Evolutionary conservation across 2,797 vertebrate genomes (phyloP).

Genomic region (Sebastes reedi): DNA sequence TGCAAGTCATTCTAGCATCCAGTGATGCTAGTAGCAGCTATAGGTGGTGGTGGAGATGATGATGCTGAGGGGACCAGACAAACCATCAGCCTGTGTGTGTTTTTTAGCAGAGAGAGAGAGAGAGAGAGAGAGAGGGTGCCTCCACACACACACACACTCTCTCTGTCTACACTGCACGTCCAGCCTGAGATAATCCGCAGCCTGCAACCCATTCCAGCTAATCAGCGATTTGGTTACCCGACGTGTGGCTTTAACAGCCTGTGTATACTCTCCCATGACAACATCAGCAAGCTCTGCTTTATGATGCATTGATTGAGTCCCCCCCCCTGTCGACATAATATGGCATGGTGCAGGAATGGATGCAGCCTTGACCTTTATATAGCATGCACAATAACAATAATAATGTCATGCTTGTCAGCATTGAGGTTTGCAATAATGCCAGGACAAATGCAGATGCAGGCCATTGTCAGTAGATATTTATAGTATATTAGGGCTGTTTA

Average conservation of each 20-base stretch:
- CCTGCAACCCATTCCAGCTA: slow-evolving; percentile 38
- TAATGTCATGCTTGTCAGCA: background rate
- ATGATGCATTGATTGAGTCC: slow-evolving; percentile 5
- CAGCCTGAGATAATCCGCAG: slow-evolving; percentile 53
- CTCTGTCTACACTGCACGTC: slow-evolving; percentile 29
- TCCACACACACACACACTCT: slow-evolving; percentile 15
- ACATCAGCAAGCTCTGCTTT: slow-evolving; percentile 33
- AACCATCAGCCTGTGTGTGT: slow-evolving; percentile 12
- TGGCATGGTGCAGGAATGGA: background rate
- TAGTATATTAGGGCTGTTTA: background rate
- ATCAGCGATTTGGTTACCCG: slow-evolving; percentile 36
- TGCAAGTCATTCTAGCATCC: slow-evolving; percentile 77
- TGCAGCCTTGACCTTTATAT: slow-evolving; percentile 14
- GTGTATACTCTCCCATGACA: slow-evolving; percentile 24
- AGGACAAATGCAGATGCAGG: background rate
- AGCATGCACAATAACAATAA: slow-evolving; percentile 7
- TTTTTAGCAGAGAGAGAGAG: slow-evolving; percentile 7
- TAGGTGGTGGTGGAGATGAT: slow-evolving; percentile 2
- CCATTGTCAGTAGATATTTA: too few relatives aligned
- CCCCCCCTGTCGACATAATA: slow-evolving; percentile 44
- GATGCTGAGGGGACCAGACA: slow-evolving; percentile 41
- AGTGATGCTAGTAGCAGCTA: slow-evolving; percentile 46
- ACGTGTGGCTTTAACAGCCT: background rate
- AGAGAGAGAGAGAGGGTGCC: background rate
- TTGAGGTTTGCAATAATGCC: background rate